phyloP scores from a whole-genome alignment of 2,888 invertebrate species.

The Hirtodrosophila histrioides region DNA sequence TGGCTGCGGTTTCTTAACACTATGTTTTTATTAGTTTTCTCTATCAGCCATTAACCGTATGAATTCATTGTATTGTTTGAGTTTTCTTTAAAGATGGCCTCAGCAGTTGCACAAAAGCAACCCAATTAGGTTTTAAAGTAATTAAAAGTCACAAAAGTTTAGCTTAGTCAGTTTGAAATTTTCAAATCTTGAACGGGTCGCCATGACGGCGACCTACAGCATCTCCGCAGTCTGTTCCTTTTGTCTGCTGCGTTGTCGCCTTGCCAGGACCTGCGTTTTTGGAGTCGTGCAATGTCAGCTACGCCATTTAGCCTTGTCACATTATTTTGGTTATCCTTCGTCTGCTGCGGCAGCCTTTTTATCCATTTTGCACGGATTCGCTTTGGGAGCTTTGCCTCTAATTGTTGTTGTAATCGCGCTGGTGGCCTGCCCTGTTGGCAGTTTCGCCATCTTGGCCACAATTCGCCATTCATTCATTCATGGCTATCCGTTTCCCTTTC shows the following conservation, averaged over 20 bases:
- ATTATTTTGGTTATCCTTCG: conserved; percentile 75
- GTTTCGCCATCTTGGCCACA: conserved; percentile 58
- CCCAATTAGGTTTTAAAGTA: conserved; percentile 54
- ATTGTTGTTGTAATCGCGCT: conserved; percentile 75
- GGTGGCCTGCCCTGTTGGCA: conserved; percentile 36
- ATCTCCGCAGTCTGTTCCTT: conserved; percentile 3
- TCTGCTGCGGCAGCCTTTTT: conserved; percentile 18
- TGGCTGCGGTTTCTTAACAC: too few relatives aligned
- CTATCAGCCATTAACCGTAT: conserved; percentile 4
- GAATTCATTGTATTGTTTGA: neutral
- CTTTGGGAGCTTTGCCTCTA: conserved; percentile 42
- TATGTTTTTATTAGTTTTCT: neutral
- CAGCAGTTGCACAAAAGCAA: conserved; percentile 15
- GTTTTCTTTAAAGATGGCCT: conserved; percentile 13
- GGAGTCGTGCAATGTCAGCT: conserved; percentile 72
- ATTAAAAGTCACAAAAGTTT: conserved; percentile 68
- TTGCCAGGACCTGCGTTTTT: conserved; percentile 19
- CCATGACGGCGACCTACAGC: conserved; percentile 23
- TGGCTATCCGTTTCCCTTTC: conserved; percentile 45
- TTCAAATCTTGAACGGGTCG: conserved; percentile 43
- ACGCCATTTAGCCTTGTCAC: conserved; percentile 77
- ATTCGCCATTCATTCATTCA: conserved; percentile 59
- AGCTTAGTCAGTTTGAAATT: conserved; percentile 46
- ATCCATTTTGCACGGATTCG: conserved; percentile 12
- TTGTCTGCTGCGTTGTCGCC: conserved; percentile 23